Base-by-base conservation (phyloP, 2,113 vertebrate genomes). In the Onychostruthus taczanowskii region DNA sequence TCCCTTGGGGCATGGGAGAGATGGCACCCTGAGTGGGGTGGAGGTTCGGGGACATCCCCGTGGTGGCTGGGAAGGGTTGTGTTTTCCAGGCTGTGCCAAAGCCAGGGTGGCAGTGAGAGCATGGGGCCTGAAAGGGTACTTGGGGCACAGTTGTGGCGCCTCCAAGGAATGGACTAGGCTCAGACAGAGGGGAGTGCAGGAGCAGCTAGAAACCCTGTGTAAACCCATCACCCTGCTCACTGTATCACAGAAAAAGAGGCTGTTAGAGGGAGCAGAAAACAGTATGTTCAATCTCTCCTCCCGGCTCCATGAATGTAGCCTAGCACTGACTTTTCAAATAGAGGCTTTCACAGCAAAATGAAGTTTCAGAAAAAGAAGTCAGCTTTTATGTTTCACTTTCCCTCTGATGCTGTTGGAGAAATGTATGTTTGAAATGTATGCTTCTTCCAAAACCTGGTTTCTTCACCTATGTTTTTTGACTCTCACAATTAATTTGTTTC, bases 121-220 rank as follows among this genome's bases (percentile, higher is more conserved):
- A 0, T 26, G 37, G 13, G 27, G 30, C 11, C 47, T 72, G 52
- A 62, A 72, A 72, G 24, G 10, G 31, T 1, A 3, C 0, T 0
- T 19, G 20, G 26, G 23, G 6, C 44, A 59, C 52, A 49, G 13
- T 1, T 20, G 2, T 4, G 46, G 5, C 53, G n/a, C 21, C 43
- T 46, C 37, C 50, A 53, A 55, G n/a, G 41, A 81, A 47, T 37
- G 39, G 0, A 3, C 27, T 17, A 44, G 68, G 44, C 24, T 88
- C 43, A n/a, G 47, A 33, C 20, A 67, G 24, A 80, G 30, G 23
- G 0, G 3, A 68, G 35, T 3, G 4, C 53, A 72, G 83, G 15
- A 87, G 30, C 59, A 75, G 47, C 18, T n/a, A 17, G 41, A 78
- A 80, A 64, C 1, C 4, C 58, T 63, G 26, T 63, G 5, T 75